Percentiles rank a stretch among this genome's conserved stretches.
phyloP scores from a whole-genome alignment of 2,113 vertebrate species.

The Thomomys bottae region DNA sequence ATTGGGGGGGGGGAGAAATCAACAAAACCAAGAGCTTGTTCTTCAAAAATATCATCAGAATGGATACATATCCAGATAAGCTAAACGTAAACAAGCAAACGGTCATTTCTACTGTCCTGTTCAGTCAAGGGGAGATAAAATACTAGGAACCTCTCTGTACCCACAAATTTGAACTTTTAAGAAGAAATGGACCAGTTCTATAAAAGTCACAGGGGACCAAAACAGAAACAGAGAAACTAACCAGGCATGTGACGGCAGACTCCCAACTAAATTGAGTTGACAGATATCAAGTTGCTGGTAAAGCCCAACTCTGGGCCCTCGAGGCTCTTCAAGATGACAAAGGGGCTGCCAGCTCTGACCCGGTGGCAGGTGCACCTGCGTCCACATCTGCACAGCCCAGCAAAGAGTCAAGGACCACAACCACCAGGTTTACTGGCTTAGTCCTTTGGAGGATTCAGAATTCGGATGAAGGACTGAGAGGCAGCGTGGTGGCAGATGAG shows the following conservation, averaged over 20 bases:
- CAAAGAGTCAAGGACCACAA: too few species aligned
- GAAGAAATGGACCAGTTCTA: not conserved
- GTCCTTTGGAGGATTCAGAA: not conserved
- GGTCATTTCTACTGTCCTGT: rapidly evolving
- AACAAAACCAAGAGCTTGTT: not conserved
- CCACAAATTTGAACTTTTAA: not conserved
- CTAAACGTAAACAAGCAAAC: not conserved
- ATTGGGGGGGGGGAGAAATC: not conserved
- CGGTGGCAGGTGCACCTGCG: too few species aligned
- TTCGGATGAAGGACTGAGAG: not conserved
- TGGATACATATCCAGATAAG: too few species aligned
- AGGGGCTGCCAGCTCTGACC: too few species aligned
- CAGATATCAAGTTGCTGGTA: not conserved
- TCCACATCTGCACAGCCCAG: too few species aligned
- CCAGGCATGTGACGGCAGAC: not conserved
- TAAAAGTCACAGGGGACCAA: not conserved
- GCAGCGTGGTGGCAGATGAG: not conserved
- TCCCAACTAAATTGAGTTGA: not conserved
- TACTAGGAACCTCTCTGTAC: rapidly evolving
- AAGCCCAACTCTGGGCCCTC: not conserved
- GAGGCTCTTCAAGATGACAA: not conserved
- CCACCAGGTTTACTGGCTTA: not conserved
- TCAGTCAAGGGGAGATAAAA: rapidly evolving
- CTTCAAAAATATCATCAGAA: not conserved
- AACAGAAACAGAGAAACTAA: not conserved